Evolutionary conservation across 2,888 invertebrate species (phyloP), one percentile per base, ranked within the genome.

Genomic region (Cheilosia scutellata): DNA sequence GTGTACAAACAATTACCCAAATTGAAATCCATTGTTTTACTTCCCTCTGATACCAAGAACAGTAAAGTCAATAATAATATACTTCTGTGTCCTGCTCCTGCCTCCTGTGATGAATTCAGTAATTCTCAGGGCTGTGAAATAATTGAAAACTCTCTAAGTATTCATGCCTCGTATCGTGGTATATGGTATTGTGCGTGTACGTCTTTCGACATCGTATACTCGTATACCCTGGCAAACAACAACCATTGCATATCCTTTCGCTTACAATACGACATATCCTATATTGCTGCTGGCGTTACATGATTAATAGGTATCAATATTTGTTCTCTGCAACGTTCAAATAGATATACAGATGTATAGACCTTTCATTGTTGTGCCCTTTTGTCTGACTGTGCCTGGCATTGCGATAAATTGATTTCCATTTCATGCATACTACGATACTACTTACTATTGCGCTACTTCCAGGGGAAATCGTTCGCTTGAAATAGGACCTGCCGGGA

Each of bases 241-340:
- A 55, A 47, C 60, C 66, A 68, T 20, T 37, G 60, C 53, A 77
- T 76, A 82, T 71, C 76, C 70, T 71, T 82, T 71, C 37, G 63
- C 63, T 63, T 76, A 58, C 80, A 62, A 80, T 63, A 60, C 33
- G 9, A 33, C 33, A 33, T 76, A 76, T 70, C 37, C 63, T 37
- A 63, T 49, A 60, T 79, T 51, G 79, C 79, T 63, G 13, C 33
- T 65, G 75, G 83, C 75, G 72, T 65, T 79, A 70, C 79, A 79
- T 84, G 83, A 84, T 84, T 79, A 79, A 84, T 84, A 75, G 83
- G 51, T 75, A 84, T 79, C 83, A 84, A 84, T 84, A 84, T 84
- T 84, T 79, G 70, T 71, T 68, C 70, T 70, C 68, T 58, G 44
- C 25, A 68, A 6, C 16, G 16, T 25, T 66, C 4, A n/a, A 2